Conservation (phyloP, 2,113 vertebrate species). For the Delphinapterus leucas region DNA sequence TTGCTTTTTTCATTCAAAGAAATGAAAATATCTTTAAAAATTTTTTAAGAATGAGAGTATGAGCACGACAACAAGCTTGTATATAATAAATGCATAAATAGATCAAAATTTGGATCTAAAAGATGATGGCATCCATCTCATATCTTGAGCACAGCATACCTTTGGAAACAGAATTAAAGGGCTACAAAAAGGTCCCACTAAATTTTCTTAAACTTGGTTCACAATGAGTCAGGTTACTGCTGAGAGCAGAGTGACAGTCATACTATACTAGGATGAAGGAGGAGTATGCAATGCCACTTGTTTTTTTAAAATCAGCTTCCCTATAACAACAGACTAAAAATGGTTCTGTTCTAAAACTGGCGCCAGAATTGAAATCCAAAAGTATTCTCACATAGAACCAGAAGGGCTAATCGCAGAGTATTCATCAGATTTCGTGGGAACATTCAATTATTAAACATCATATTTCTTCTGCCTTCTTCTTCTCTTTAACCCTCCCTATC, state of each 20-base stretch:
- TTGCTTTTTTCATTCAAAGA: not conserved
- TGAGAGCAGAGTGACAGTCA: not conserved
- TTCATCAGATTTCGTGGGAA: not conserved
- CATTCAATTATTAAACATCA: not conserved
- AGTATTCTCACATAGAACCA: not conserved
- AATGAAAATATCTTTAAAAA: not conserved
- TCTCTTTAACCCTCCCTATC: not conserved
- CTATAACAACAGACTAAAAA: not conserved
- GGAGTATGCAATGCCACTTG: not conserved
- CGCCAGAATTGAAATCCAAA: not conserved
- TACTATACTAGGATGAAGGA: not conserved
- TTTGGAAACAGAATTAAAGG: not conserved
- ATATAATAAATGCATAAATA: not conserved
- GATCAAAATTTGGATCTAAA: not conserved
- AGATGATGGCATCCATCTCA: not conserved
- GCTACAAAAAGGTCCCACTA: not conserved
- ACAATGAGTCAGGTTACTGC: not conserved
- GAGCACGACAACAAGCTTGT: not conserved
- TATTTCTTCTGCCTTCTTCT: not conserved
- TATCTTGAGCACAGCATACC: not conserved
- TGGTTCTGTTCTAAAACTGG: not conserved
- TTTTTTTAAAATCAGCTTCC: not conserved
- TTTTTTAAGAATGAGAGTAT: not conserved
- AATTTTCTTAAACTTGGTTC: not conserved
- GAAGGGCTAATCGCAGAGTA: not conserved